A percentile compares a stretch with the other conserved stretches of the same genome.
Evolutionary conservation across 1,140 invertebrate genomes (phyloP).

Genomic region (Brachionus paranguensis): DNA sequence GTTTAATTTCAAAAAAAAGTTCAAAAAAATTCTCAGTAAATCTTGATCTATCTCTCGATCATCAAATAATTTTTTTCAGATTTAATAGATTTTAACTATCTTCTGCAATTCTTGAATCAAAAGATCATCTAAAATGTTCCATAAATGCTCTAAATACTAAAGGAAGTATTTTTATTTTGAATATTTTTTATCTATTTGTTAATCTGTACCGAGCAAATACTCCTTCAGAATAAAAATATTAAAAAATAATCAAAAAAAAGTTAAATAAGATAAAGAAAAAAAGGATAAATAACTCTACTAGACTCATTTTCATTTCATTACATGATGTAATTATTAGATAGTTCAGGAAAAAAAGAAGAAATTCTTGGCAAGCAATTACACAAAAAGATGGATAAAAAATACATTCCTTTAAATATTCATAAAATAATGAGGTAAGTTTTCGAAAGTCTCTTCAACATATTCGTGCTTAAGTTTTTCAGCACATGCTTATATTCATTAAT

Average conservation of each 20-base stretch:
- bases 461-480: background rate
- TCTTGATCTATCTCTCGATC: background rate
- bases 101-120: background rate
- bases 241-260: too few species aligned
- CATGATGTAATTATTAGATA: too few species aligned
- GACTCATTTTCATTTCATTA: too few species aligned
- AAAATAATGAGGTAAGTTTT: constrained; percentile 10
- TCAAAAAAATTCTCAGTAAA: background rate
- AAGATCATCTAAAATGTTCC: background rate
- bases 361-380: too few species aligned
- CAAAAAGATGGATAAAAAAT: background rate
- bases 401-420: background rate
- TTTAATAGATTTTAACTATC: background rate
- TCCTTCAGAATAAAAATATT: too few species aligned
- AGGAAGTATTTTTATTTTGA: background rate
- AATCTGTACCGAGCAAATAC: too few species aligned
- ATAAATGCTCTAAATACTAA: constrained; percentile 7
- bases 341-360: too few species aligned
- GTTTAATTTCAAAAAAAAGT: too few species aligned
- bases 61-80: background rate
- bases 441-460: background rate
- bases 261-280: too few species aligned
- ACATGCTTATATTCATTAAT: background rate
- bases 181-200: too few species aligned
- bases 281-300: too few species aligned